Base-by-base conservation (phyloP, 1,140 invertebrate species). In the Proctacanthus coquilletti region DNA sequence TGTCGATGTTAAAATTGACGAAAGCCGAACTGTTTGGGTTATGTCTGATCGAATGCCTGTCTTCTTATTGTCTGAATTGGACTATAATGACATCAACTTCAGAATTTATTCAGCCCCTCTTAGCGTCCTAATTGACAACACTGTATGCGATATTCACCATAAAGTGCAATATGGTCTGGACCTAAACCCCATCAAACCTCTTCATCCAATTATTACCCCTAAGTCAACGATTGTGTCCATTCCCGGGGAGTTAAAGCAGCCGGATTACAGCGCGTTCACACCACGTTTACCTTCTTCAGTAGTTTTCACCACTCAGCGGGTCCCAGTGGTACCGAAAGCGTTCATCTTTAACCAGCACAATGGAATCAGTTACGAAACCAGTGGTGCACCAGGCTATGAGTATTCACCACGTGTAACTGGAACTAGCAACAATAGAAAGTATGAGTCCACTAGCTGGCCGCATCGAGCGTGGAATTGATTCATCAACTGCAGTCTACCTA, bases 21-120 rank as follows among this genome's bases (percentile, higher is more conserved):
- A 61, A 11, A 61, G 69, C 38, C 61, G 65, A 42, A 71, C 74
- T 41, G 64, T 75, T 8, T 86, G 82, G 82, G 74, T 84, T 0
- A 74, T 86, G 3, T 83, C 80, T 0, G 81, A 86, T 50, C 63
- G 74, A 20, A 84, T 86, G 81, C 77, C 81, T 1, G 70, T 76
- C 21, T 84, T 84, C 44, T 53, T 84, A 13, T 60, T 79, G 38
- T 66, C 75, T 2, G 70, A 71, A 27, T 52, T 86, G 8, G 74
- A 85, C 49, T 83, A 76, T 43, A 74, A 69, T 18, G 80, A 84
- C 43, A 65, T 80, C 2, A 85, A 85, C 49, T 84, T 84, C 64
- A 70, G 80, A 49, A 74, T 85, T 43, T 75, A 74, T 47, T 72
- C 71, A 3, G 73, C 75, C 1, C 68, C 78, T 0, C 52, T 81